Base-by-base conservation (phyloP, 1,140 invertebrate species). In the Drosophila guanche region DNA sequence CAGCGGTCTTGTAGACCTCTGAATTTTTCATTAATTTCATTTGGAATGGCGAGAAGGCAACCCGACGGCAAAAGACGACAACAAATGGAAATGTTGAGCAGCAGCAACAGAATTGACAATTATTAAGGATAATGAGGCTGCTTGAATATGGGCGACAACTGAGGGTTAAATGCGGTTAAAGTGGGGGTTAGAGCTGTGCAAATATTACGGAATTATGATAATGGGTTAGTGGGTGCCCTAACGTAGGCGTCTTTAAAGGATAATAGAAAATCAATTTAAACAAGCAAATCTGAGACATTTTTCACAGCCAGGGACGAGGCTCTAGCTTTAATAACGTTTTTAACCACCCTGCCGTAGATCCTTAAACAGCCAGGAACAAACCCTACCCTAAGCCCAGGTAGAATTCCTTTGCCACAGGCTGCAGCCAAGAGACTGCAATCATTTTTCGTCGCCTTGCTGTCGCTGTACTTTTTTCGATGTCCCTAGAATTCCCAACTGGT, bases 1-100 rank as follows among this genome's bases (percentile, higher is more conserved):
- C 27, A 29, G 27, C 10, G 10, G 33, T 37, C 22, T 22, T 14
- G 12, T 25, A 16, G 10, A 33, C 50, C 68, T 59, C 67, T 86
- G 67, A 88, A 88, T 88, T 72, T 88, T 88, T 69, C 68, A 86
- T 88, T 88, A 69, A 88, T 81, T 88, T 65, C 76, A 63, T 72
- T 76, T 75, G 25, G 25, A 86, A 72, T 66, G 71, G 59, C 33
- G 33, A 37, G 10, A 1, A 12, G 33, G 33, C 10, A 37, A 1
- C 16, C 0, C 16, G 61, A 14, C 42, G 63, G 10, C 14, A 48
- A 29, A 27, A 37, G 23, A 48, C 41, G 37, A 54, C 23, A 52
- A 45, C 47, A 56, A 33, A 42, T 52, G 60, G 51, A 70, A 80
- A 79, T 63, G 63, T 68, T 65, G 77, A 85, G 77, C 55, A 85